phyloP scores from a whole-genome alignment of 2,797 vertebrate genomes.

The Amniataba percoides region DNA sequence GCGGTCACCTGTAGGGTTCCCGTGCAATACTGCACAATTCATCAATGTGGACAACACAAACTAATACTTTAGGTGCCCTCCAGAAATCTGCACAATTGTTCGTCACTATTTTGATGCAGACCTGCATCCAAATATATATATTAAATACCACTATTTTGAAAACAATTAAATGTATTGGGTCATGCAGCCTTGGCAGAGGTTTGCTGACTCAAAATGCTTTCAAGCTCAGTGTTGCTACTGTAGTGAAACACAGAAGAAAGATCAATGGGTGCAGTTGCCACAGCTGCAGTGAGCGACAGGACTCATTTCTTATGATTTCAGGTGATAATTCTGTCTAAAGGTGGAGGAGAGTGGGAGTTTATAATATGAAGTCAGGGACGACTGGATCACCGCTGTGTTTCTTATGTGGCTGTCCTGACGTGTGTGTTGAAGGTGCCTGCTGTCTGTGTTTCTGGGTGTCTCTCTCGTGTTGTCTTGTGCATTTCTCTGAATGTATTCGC shows the following conservation, averaged over 20 bases:
- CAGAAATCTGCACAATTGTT: neutral
- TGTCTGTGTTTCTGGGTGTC: slow-evolving; percentile 60
- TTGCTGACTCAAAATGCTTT: neutral
- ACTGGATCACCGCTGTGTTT: slow-evolving; percentile 53
- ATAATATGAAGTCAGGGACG: slow-evolving; percentile 31
- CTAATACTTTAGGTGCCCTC: neutral
- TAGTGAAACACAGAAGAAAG: neutral
- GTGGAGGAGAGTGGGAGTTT: slow-evolving; percentile 16
- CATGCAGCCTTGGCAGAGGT: neutral
- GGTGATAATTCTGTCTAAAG: slow-evolving; percentile 13
- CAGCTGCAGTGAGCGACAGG: neutral
- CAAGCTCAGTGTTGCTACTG: neutral
- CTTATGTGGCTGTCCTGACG: slow-evolving; percentile 53
- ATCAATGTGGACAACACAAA: neutral
- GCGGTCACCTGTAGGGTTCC: neutral
- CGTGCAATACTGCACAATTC: neutral
- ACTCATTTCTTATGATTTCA: slow-evolving; percentile 29
- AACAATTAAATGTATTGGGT: too few relatives aligned
- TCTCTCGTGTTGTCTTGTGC: slow-evolving; percentile 60
- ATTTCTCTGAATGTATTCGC: slow-evolving; percentile 76
- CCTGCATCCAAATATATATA: neutral
- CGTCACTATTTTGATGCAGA: neutral
- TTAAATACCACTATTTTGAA: neutral
- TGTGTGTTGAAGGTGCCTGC: slow-evolving; percentile 64
- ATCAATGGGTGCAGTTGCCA: neutral